These are phyloP conservation scores for Stercorarius parasiticus DNA, from an alignment of 2,113 vertebrate species.

Conservation along the genomic window DNA sequence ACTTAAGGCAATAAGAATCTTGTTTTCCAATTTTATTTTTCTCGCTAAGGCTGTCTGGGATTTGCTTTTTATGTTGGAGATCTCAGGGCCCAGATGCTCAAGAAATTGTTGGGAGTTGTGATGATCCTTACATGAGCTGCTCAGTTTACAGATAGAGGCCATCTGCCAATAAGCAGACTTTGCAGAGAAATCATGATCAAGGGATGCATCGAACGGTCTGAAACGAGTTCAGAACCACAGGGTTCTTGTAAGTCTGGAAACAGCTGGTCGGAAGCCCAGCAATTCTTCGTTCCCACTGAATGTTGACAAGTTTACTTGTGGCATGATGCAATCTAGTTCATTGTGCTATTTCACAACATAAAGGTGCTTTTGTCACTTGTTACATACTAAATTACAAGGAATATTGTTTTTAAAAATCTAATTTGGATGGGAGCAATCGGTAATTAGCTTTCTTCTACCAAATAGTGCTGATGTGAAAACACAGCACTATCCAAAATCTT, in stretches of 20 bases:
- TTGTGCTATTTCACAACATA: not conserved
- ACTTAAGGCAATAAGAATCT: not conserved
- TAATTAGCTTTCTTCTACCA: not conserved
- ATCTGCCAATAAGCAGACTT: not conserved
- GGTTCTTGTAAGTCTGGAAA: not conserved
- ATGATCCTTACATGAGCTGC: not conserved
- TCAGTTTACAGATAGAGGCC: not conserved
- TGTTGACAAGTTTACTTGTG: not conserved
- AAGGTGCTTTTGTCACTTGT: not conserved
- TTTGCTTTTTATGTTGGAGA: not conserved
- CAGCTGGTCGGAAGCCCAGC: not conserved
- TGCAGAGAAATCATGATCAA: not conserved
- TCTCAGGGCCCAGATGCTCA: not conserved
- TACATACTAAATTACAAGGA: not conserved
- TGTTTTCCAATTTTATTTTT: not conserved
- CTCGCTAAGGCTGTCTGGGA: not conserved
- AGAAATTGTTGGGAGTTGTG: not conserved
- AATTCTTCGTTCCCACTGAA: not conserved
- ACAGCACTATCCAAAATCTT: not conserved
- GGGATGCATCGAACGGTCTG: fast-evolving
- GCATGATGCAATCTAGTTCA: not conserved
- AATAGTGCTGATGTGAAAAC: not conserved
- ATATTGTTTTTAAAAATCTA: not conserved
- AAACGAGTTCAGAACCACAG: not conserved
- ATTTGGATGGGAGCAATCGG: not conserved